These are phyloP conservation scores for Tenthredo notha DNA, from an alignment of 2,888 invertebrate species.

Conservation along the genomic window DNA sequence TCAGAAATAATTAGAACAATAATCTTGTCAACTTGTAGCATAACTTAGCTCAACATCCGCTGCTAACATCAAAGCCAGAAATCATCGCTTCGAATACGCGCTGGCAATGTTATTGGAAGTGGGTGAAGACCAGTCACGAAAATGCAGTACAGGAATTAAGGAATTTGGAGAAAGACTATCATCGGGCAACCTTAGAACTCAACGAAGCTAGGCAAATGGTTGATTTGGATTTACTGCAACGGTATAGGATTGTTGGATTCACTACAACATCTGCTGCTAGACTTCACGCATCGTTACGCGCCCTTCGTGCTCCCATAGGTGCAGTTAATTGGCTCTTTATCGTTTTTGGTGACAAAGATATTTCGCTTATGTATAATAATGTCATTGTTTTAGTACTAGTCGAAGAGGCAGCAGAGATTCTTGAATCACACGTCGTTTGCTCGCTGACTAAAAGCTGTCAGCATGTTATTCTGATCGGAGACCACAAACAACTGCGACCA, in stretches of 20 bases:
- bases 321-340: constrained; percentile 18
- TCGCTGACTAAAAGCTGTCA: constrained; percentile 79
- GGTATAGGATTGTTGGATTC: constrained; percentile 76
- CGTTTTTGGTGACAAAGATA: not conserved
- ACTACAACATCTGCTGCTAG: constrained; percentile 80
- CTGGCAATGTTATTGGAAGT: constrained; percentile 32
- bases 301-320: constrained; percentile 74
- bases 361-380: not conserved
- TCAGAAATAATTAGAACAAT: not conserved
- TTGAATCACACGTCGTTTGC: constrained; percentile 81
- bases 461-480: constrained; percentile 82
- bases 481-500: constrained; percentile 80
- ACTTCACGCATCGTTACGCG: constrained; percentile 72
- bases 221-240: constrained; percentile 65
- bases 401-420: constrained; percentile 83
- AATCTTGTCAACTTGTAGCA: not conserved
- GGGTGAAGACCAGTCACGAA: not conserved
- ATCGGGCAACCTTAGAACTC: constrained; percentile 56
- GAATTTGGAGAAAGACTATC: constrained; percentile 56
- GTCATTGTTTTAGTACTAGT: constrained; percentile 76
- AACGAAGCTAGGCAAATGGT: constrained; percentile 61
- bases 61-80: not conserved
- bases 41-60: constrained; percentile 15
- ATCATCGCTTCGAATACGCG: not conserved
- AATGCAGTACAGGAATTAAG: constrained; percentile 47